Evolutionary conservation across 2,888 invertebrate genomes (phyloP), one percentile per base, ranked within the genome.

Genomic region (Sicus ferrugineus): DNA sequence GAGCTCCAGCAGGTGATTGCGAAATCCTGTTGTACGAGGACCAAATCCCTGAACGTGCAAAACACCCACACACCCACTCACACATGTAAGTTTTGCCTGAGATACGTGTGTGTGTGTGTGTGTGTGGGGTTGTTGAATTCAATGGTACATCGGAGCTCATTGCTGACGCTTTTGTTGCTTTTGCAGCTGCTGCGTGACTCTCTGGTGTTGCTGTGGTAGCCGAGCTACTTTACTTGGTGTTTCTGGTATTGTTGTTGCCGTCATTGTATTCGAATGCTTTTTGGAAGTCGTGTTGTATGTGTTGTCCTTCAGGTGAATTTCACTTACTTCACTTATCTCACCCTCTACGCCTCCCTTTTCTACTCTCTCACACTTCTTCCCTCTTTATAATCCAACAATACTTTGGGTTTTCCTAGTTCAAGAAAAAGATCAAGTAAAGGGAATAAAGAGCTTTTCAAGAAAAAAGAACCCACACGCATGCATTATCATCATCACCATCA

Each of bases 31-130:
- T 73, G 63, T 28, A 65, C 75, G 77, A 75, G 78, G 73, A 75
- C 77, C 77, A 76, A 80, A 75, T 80, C 79, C 81, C 82, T 75
- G 70, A 77, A 78, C 82, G 81, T 77, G 73, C 75, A 68, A 64
- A 68, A 19, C 61, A 68, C 52, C 9, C 54, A 28, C 19, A 58
- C 28, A 21, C 61, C 14, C 23, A 61, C 11, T 6, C 16, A 19
- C 26, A 38, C 23, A 3, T 42, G 16, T 42, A 16, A 58, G 58
- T 5, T 58, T 58, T 9, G 30, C 58, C 28, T 58, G 28, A 30
- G 31, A n/a, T n/a, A n/a, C n/a, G n/a, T n/a, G n/a, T n/a, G n/a
- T n/a, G n/a, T n/a, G n/a, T n/a, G n/a, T n/a, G 30, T 58, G 16
- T 58, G 58, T n/a, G n/a, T n/a, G n/a, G n/a, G n/a, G n/a, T n/a